Evolutionary conservation across 2,888 invertebrate genomes (phyloP).

Genomic region (Drosophila picticornis): DNA sequence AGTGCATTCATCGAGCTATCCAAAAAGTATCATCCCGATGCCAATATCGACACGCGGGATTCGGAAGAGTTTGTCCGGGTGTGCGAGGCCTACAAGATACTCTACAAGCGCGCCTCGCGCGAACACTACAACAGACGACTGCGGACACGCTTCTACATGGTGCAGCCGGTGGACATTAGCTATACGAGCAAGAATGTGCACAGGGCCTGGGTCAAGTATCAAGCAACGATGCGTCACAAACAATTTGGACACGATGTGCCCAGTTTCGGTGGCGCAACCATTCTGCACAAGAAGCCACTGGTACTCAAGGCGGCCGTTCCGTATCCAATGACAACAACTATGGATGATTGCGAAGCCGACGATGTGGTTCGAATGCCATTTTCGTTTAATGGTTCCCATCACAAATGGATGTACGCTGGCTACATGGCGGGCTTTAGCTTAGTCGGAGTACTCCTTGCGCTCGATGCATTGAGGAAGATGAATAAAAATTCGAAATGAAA

Average conservation of each 20-base stretch:
- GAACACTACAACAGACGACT: slow-evolving; percentile 28
- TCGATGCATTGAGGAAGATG: not conserved
- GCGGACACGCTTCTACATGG: slow-evolving; percentile 2
- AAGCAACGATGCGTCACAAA: slow-evolving; percentile 36
- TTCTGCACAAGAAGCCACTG: not conserved
- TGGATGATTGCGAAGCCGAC: not conserved
- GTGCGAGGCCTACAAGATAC: slow-evolving; percentile 60
- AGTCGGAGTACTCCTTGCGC: slow-evolving; percentile 16
- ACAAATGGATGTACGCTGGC: not conserved
- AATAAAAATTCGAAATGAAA: not conserved
- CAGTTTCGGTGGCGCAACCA: slow-evolving; percentile 2
- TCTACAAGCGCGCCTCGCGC: slow-evolving; percentile 32
- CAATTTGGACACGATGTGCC: slow-evolving; percentile 39
- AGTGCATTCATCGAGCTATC: slow-evolving; percentile 56
- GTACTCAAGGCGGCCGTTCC: not conserved
- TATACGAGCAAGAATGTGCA: slow-evolving; percentile 24
- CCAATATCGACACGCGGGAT: slow-evolving; percentile 12
- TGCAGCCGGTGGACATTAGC: slow-evolving; percentile 5
- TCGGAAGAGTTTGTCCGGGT: slow-evolving; percentile 51
- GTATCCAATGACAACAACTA: not conserved
- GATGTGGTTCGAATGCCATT: not conserved
- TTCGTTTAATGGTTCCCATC: not conserved
- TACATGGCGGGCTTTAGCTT: slow-evolving; percentile 36
- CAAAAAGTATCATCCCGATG: slow-evolving; percentile 67
- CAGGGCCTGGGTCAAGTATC: slow-evolving; percentile 42